A percentile compares a stretch with the other conserved stretches of the same genome.
Evolutionary conservation across 2,797 vertebrate genomes (phyloP).

Genomic region (Myiotriccus ornatus): DNA sequence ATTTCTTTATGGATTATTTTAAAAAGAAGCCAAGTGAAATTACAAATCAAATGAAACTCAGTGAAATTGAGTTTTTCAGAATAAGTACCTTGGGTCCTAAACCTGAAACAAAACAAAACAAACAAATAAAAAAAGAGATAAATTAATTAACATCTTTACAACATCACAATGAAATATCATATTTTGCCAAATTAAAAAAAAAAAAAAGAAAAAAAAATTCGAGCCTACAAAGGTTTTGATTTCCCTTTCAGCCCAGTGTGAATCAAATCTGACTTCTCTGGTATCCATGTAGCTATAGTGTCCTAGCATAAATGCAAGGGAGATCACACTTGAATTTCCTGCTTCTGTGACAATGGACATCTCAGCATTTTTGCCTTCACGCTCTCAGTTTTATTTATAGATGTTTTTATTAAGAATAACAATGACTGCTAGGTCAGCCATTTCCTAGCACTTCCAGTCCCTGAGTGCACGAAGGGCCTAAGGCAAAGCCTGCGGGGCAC

Average conservation of each 20-base stretch:
- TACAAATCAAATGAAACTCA: not conserved
- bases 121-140: not conserved
- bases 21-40: not conserved
- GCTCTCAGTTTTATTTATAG: not conserved
- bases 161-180: not conserved
- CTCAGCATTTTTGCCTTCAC: not conserved
- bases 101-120: not conserved
- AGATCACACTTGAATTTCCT: not conserved
- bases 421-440: not conserved
- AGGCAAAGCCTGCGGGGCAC: not conserved
- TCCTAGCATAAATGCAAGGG: not conserved
- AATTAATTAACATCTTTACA: not conserved
- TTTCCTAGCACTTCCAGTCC: not conserved
- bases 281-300: fast-evolving
- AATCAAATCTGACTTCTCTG: not conserved
- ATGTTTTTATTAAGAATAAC: not conserved
- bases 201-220: fast-evolving
- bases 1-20: not conserved
- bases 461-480: not conserved
- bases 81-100: not conserved
- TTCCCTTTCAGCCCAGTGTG: not conserved
- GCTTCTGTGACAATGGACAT: not conserved
- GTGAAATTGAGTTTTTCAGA: not conserved
- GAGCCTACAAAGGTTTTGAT: not conserved
- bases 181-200: not conserved